Percentiles rank a stretch among this genome's conserved stretches.
Evolutionary conservation across 64 coral and sea anemone species (phyloP).

Genomic region (Actinia equina): DNA sequence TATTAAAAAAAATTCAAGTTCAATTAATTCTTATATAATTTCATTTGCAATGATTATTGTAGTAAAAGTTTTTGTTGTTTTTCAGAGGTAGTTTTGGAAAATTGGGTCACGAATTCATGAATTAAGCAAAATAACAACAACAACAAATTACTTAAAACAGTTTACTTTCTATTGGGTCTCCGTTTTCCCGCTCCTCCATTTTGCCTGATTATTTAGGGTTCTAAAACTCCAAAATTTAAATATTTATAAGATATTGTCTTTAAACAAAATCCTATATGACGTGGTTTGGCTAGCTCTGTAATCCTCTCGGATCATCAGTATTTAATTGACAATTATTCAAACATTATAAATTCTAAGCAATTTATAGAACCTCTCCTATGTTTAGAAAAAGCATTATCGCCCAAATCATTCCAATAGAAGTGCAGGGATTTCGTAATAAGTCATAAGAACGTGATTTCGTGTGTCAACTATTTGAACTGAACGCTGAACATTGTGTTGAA

Average conservation of each 20-base stretch:
- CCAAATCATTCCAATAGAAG: not conserved
- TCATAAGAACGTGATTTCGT: not conserved
- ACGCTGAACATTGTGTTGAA: not conserved
- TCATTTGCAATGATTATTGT: no score
- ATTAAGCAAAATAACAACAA: no score
- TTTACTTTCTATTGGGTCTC: no score
- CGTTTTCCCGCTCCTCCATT: not conserved
- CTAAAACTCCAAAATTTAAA: not conserved
- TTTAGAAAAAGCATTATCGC: not conserved
- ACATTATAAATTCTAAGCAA: not conserved
- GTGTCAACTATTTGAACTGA: not conserved
- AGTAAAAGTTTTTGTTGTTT: no score
- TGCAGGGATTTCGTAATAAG: not conserved
- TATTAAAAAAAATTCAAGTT: no score
- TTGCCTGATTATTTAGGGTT: not conserved
- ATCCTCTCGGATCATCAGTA: not conserved
- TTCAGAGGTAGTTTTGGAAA: no score
- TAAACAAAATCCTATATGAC: not conserved
- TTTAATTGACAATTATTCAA: constrained; percentile 12
- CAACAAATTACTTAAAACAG: no score
- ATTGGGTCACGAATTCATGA: no score
- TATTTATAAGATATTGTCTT: not conserved
- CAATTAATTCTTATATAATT: no score
- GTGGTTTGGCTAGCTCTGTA: not conserved
- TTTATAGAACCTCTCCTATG: not conserved